A percentile compares a stretch with the other conserved stretches of the same genome.
Conservation (phyloP, 2,113 vertebrate genomes). For the Phyllostomus discolor region DNA sequence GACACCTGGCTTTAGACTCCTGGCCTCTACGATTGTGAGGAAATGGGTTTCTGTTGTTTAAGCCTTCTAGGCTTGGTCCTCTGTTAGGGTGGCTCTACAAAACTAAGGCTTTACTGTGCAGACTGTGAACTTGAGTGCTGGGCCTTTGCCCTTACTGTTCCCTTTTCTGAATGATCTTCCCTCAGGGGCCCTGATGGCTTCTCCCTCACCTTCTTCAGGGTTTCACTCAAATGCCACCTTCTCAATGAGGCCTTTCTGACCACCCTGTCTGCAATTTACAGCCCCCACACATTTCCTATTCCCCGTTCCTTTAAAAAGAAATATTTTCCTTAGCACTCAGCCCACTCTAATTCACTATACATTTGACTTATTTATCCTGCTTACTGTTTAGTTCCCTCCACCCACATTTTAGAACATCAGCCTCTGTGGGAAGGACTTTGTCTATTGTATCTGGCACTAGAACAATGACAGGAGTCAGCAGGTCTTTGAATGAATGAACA, state of each 20-base stretch:
- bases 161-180: not conserved
- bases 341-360: not conserved
- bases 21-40: not conserved
- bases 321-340: not conserved
- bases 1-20: not conserved
- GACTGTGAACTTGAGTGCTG: not conserved
- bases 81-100: not conserved
- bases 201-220: not conserved
- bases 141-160: not conserved
- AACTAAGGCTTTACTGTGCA: too few species aligned
- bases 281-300: not conserved
- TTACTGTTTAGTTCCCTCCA: not conserved
- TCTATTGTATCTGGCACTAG: not conserved
- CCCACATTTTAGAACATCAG: not conserved
- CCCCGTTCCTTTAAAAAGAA: not conserved
- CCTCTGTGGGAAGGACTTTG: not conserved
- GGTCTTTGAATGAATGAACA: not conserved
- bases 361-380: not conserved
- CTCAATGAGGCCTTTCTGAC: not conserved
- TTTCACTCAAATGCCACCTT: not conserved
- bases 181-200: not conserved
- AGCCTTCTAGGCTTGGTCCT: fast-evolving
- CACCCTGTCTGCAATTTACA: not conserved
- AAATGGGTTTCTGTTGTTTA: not conserved
- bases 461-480: not conserved